phyloP scores from a whole-genome alignment of 2,113 vertebrate genomes.

The Puma concolor region DNA sequence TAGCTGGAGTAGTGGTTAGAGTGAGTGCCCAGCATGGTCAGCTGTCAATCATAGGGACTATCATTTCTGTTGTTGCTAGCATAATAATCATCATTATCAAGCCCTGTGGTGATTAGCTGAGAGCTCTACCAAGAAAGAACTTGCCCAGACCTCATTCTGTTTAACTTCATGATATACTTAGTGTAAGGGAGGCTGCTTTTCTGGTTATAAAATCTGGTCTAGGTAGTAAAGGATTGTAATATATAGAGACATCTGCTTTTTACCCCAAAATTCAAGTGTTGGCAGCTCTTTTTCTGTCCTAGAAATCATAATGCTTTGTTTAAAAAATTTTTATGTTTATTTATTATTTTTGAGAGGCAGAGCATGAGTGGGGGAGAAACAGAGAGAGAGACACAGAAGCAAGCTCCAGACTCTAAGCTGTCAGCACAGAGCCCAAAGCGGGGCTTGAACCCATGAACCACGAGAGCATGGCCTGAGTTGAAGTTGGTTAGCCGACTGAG shows the following conservation, averaged over 20 bases:
- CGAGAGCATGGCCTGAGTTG: too few species aligned
- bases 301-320: background rate
- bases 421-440: too few species aligned
- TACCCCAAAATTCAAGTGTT: background rate
- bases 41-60: background rate
- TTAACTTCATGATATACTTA: background rate
- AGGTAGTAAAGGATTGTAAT: background rate
- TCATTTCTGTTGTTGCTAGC: background rate
- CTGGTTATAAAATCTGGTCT: background rate
- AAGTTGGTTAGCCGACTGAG: too few species aligned
- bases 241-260: conserved; percentile 4
- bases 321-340: too few species aligned
- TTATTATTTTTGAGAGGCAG: too few species aligned
- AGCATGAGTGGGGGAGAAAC: too few species aligned
- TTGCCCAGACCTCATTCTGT: background rate
- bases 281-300: background rate
- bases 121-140: background rate
- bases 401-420: too few species aligned
- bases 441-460: too few species aligned
- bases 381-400: too few species aligned
- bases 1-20: background rate
- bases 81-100: background rate
- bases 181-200: background rate
- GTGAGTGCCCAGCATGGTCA: background rate
- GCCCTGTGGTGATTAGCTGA: background rate